A percentile compares a stretch with the other conserved stretches of the same genome.
Conservation (phyloP, 2,113 vertebrate species). For the Alectura lathami region DNA sequence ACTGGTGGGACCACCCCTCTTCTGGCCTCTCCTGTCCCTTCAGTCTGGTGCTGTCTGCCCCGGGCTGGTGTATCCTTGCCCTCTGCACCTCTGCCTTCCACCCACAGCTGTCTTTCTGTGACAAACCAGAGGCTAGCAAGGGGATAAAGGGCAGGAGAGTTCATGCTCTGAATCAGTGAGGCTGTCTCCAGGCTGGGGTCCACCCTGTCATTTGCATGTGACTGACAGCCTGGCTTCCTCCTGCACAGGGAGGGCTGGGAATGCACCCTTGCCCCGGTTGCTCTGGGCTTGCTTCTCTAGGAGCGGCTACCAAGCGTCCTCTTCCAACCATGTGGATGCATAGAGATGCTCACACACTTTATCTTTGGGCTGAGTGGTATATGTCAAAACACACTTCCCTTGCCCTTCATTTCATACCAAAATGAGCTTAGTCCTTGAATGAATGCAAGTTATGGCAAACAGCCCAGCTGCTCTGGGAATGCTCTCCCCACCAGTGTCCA, state of each 20-base stretch:
- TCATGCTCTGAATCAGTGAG: neutral
- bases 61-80: neutral
- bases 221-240: neutral
- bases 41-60: too few species aligned
- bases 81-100: neutral
- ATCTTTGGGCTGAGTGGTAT: neutral
- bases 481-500: neutral
- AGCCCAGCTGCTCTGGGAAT: fast-evolving
- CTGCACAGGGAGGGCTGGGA: fast-evolving
- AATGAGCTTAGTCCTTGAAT: too few species aligned
- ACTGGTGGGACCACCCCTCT: neutral
- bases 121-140: neutral
- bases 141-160: neutral
- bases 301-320: fast-evolving
- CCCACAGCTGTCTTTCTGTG: neutral
- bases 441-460: fast-evolving
- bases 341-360: fast-evolving
- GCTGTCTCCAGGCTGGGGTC: neutral
- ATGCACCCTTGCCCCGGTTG: neutral
- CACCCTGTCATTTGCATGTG: fast-evolving
- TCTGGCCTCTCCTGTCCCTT: fast-evolving
- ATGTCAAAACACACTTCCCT: neutral
- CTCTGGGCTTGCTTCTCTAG: neutral
- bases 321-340: fast-evolving
- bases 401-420: neutral